Percentiles rank a stretch among this genome's conserved stretches.
Evolutionary conservation across 1,140 invertebrate genomes (phyloP).

Genomic region (Bactericera cockerelli): DNA sequence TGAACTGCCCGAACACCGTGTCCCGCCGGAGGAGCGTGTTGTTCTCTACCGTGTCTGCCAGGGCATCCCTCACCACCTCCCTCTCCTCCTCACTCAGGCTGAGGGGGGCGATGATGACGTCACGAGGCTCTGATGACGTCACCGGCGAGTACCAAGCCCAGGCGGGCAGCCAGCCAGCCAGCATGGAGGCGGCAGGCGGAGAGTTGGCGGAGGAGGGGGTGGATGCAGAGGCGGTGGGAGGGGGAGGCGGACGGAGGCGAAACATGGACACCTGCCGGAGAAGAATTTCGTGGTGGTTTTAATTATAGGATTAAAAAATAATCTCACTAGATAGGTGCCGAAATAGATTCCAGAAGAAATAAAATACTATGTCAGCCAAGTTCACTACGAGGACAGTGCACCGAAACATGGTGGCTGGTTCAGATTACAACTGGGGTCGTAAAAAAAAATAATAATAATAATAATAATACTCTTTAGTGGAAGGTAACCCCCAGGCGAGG

Average conservation of each 20-base stretch:
- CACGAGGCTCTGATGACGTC: too few species aligned
- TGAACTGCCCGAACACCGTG: conserved; percentile 76
- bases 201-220: conserved; percentile 17
- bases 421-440: too few species aligned
- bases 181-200: conserved; percentile 43
- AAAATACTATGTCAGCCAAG: background rate
- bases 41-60: conserved; percentile 70
- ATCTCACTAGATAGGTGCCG: too few species aligned
- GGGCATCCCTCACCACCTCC: conserved; percentile 44
- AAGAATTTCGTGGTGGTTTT: too few species aligned
- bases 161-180: conserved; percentile 82
- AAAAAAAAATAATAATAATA: too few species aligned
- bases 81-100: conserved; percentile 10
- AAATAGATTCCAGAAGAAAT: too few species aligned
- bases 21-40: conserved; percentile 77
- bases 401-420: background rate
- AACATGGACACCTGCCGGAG: conserved; percentile 39
- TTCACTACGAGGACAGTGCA: background rate
- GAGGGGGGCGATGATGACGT: background rate
- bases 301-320: too few species aligned
- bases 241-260: conserved; percentile 29
- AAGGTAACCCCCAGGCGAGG: too few species aligned
- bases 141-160: conserved; percentile 61
- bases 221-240: background rate
- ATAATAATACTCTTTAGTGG: too few species aligned